Conservation (phyloP, 2,888 invertebrate species). For the Tenodera sinensis region DNA sequence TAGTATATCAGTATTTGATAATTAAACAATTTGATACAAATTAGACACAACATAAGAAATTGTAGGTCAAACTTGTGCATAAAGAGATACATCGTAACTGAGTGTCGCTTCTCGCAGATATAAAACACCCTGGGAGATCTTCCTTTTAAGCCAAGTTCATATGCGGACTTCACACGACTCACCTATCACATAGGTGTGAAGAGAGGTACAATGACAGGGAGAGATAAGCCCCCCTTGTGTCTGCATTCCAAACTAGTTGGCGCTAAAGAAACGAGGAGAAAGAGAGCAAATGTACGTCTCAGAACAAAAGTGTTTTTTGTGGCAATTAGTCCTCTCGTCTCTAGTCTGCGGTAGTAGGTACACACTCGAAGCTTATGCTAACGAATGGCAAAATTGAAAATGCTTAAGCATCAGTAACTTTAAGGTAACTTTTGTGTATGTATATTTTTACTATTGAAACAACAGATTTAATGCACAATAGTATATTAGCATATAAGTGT, state of each 20-base stretch:
- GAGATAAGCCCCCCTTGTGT: neutral
- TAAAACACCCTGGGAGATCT: neutral
- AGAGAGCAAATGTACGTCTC: neutral
- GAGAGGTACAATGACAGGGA: neutral
- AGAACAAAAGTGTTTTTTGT: neutral
- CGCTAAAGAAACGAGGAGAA: neutral
- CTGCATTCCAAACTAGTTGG: neutral
- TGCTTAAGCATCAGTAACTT: too few species aligned
- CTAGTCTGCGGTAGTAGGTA: too few species aligned
- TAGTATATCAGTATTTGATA: too few species aligned
- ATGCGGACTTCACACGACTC: neutral
- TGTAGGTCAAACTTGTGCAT: too few species aligned
- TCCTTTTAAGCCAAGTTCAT: neutral
- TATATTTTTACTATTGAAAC: too few species aligned
- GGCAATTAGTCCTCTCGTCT: neutral
- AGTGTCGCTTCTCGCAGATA: neutral
- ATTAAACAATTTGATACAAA: too few species aligned
- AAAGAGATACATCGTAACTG: neutral
- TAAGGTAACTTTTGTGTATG: too few species aligned
- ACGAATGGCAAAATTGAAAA: too few species aligned
- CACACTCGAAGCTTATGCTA: too few species aligned
- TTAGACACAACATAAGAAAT: too few species aligned
- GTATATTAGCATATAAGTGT: too few species aligned
- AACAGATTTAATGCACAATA: too few species aligned
- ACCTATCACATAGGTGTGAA: neutral